Evolutionary conservation across 2,113 vertebrate species (phyloP).

Genomic region (Pithys albifrons): DNA sequence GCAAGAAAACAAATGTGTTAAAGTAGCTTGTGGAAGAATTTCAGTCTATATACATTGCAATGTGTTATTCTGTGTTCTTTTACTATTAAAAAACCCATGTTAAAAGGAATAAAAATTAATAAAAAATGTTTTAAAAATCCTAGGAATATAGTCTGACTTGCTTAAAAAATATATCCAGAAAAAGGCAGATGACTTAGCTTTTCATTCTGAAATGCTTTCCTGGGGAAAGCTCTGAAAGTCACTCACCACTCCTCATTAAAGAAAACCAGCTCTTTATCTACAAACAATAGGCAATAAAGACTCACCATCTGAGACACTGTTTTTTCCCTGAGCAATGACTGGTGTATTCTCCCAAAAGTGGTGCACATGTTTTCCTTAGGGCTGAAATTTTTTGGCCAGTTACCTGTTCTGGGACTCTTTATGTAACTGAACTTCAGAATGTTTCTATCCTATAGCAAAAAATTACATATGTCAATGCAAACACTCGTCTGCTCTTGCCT

Average conservation of each 20-base stretch:
- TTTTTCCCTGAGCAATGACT: neutral
- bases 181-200: neutral
- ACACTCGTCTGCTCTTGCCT: neutral
- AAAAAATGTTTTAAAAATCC: slow-evolving; percentile 16
- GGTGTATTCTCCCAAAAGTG: neutral
- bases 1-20: slow-evolving; percentile 10
- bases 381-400: neutral
- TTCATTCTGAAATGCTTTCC: neutral
- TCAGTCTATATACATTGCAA: neutral
- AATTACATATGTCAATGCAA: neutral
- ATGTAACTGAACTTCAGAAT: neutral
- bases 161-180: neutral
- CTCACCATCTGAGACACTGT: neutral
- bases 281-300: neutral
- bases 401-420: neutral
- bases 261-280: neutral
- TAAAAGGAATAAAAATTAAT: slow-evolving; percentile 43
- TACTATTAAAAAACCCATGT: slow-evolving; percentile 55
- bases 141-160: neutral
- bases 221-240: neutral
- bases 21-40: neutral
- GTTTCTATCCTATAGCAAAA: neutral
- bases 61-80: slow-evolving; percentile 42
- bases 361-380: neutral
- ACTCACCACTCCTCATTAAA: neutral